Conservation (phyloP, 1,140 invertebrate genomes). For the Macrosteles quadrilineatus region DNA sequence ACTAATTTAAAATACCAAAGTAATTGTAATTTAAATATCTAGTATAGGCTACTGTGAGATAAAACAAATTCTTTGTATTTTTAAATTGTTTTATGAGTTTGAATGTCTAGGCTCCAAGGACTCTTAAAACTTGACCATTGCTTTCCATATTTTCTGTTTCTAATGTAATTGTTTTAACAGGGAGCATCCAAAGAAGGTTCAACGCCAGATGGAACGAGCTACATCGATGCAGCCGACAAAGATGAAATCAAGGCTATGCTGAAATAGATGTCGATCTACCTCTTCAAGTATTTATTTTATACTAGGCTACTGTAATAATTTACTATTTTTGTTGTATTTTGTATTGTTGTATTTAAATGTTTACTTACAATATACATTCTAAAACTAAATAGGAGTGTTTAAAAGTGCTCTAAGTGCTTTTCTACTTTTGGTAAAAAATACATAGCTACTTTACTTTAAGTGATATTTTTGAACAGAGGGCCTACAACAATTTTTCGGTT, state of each 20-base stretch:
- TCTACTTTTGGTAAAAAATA: slow-evolving; percentile 6
- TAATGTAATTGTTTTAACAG: slow-evolving; percentile 59
- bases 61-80: too few relatives aligned
- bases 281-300: neutral
- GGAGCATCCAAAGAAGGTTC: slow-evolving; percentile 81
- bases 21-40: too few relatives aligned
- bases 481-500: neutral
- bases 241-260: slow-evolving; percentile 85
- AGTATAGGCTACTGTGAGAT: too few relatives aligned
- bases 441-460: neutral
- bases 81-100: too few relatives aligned
- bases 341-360: slow-evolving; percentile 21
- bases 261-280: slow-evolving; percentile 31
- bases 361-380: slow-evolving; percentile 17
- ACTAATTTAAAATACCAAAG: too few relatives aligned
- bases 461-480: neutral
- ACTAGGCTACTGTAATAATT: neutral
- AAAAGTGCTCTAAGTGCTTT: neutral
- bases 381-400: slow-evolving; percentile 15
- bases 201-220: slow-evolving; percentile 83
- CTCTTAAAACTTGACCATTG: too few relatives aligned
- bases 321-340: slow-evolving; percentile 3
- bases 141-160: too few relatives aligned
- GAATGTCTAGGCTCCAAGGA: too few relatives aligned
- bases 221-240: slow-evolving; percentile 87